A percentile compares a stretch with the other conserved stretches of the same genome.
These are phyloP conservation scores for Ophioninae sp. DNA, from an alignment of 2,888 invertebrate genomes.

Conservation along the genomic window DNA sequence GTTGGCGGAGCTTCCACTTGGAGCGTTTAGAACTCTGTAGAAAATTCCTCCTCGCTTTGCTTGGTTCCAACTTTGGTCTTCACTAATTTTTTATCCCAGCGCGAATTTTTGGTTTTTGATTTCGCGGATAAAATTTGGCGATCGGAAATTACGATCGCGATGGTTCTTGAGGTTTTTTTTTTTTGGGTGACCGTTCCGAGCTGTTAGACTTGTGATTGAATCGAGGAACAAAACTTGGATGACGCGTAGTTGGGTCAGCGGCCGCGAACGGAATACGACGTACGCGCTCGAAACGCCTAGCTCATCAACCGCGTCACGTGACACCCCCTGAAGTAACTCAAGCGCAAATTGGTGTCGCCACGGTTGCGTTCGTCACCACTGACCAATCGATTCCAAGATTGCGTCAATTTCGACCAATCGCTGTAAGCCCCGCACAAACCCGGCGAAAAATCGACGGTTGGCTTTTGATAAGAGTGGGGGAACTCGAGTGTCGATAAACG, in stretches of 20 bases:
- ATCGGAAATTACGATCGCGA: not conserved
- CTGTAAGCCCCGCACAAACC: conserved; percentile 17
- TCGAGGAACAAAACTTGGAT: not conserved
- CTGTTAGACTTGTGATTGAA: not conserved
- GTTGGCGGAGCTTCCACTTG: conserved; percentile 67
- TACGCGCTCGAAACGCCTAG: conserved; percentile 14
- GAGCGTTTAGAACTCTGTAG: conserved; percentile 46
- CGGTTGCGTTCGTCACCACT: conserved; percentile 60
- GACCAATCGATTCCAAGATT: conserved; percentile 65
- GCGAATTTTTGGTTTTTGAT: conserved; percentile 14
- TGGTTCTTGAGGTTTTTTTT: conserved; percentile 5
- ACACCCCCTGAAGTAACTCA: conserved; percentile 26
- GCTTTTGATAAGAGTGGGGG: not conserved
- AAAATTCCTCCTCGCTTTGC: conserved; percentile 3
- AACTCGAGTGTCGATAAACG: conserved; percentile 29
- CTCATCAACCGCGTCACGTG: conserved; percentile 63
- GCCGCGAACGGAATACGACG: conserved; percentile 57
- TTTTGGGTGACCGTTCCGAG: not conserved
- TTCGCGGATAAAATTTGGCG: not conserved
- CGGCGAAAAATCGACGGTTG: not conserved
- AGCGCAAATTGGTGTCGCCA: not conserved
- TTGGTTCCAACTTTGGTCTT: conserved; percentile 8
- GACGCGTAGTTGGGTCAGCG: conserved; percentile 1
- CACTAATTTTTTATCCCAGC: not conserved
- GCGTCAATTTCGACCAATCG: conserved; percentile 67